Evolutionary conservation across 2,797 vertebrate genomes (phyloP).

Genomic region (Kryptopterus vitreolus): DNA sequence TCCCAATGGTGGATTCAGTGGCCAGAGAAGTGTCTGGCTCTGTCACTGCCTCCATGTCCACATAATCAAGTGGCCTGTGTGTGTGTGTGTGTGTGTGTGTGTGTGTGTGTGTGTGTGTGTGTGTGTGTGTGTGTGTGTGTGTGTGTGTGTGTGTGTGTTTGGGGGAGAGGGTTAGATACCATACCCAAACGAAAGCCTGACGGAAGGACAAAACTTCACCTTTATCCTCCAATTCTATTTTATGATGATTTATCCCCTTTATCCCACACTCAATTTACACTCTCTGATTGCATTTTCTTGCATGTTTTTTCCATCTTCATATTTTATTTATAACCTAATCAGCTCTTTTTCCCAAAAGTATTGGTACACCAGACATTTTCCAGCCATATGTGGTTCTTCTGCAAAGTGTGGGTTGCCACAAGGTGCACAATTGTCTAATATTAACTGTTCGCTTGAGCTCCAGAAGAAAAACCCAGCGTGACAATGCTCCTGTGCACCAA

Average conservation of each 20-base stretch:
- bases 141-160: not conserved
- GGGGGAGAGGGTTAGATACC: not conserved
- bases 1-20: slow-evolving; percentile 63
- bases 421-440: too few relatives aligned
- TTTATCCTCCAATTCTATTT: not conserved
- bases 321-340: not conserved
- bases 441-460: too few relatives aligned
- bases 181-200: not conserved
- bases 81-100: slow-evolving; percentile 4
- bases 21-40: slow-evolving; percentile 60
- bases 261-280: too few relatives aligned
- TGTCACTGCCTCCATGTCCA: slow-evolving; percentile 60
- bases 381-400: too few relatives aligned
- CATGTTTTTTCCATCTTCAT: not conserved
- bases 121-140: not conserved
- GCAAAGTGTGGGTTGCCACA: too few relatives aligned
- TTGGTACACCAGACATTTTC: too few relatives aligned
- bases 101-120: not conserved
- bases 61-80: slow-evolving; percentile 60
- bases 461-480: too few relatives aligned
- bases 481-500: too few relatives aligned
- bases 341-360: too few relatives aligned
- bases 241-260: not conserved
- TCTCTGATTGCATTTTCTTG: not conserved
- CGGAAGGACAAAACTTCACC: not conserved